Evolutionary conservation across 2,888 invertebrate species (phyloP), one percentile per base, ranked within the genome.

Genomic region (Hybos culiciformis): DNA sequence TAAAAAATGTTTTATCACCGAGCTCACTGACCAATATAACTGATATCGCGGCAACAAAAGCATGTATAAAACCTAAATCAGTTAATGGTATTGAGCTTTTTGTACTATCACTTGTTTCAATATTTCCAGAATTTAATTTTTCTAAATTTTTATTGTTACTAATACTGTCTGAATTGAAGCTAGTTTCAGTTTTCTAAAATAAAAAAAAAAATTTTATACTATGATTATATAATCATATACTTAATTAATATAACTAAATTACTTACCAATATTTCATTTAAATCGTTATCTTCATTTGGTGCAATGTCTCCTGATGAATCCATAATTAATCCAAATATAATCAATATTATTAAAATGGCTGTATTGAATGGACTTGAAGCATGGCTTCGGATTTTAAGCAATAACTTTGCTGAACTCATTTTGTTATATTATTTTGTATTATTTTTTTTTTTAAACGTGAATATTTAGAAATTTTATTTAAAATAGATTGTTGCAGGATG

Each of bases 1-100:
- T 98, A 70, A 98, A 98, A 71, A 98, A 98, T 9, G 97, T 98
- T 70, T 97, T 98, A 70, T 98, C 97, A 12, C 96, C 97, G 45
- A 98, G 71, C 69, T 98, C 98, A 1, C 96, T 96, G 38, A 98
- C 93, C 46, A 98, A 73, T 55, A 98, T 97, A 51, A 98, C 92
- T 38, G 93, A 93, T 47, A 97, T 73, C 0, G 96, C 85, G 31
- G 96, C 94, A 42, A 96, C 69, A 65, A 98, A 94, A 11, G 88
- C 96, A 69, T 94, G 90, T 57, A 87, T 69, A 66, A 97, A 94
- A 46, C 85, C 86, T 44, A 80, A 70, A 60, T 78, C 75, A 23
- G 63, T 20, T 7, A 49, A 19, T 24, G 42, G 33, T 33, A 43
- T 39, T 41, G 47, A 45, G 36, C 46, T 43, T 43, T 47, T 46